Percentiles rank a stretch among this genome's conserved stretches.
These are phyloP conservation scores for Phainopepla nitens DNA, from an alignment of 2,113 vertebrate genomes.

Conservation along the genomic window DNA sequence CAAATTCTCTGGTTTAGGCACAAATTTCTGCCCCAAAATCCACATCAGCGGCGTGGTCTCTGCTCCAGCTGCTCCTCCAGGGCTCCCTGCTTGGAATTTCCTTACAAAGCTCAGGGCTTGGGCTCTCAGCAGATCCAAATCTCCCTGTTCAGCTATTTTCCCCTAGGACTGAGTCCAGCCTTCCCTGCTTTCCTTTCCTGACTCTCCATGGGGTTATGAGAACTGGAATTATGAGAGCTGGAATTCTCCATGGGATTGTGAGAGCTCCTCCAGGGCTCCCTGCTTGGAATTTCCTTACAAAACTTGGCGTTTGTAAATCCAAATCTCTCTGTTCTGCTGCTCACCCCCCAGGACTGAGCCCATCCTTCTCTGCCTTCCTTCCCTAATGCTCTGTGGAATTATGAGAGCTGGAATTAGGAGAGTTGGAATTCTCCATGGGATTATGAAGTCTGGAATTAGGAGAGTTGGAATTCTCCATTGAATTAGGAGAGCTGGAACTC, in stretches of 20 bases:
- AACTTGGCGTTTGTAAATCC: too few species aligned
- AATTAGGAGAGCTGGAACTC: neutral
- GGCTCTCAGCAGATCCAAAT: neutral
- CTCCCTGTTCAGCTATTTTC: neutral
- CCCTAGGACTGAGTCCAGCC: neutral
- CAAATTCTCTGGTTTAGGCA: accelerated
- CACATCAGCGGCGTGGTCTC: accelerated
- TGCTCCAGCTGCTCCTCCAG: neutral
- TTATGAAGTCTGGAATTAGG: too few species aligned
- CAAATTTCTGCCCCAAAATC: accelerated
- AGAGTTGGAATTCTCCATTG: neutral
- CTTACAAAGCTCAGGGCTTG: accelerated
- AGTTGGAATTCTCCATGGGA: neutral
- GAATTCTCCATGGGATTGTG: too few species aligned
- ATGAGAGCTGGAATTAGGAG: accelerated
- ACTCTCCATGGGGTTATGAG: neutral
- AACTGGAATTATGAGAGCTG: neutral
- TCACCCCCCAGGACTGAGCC: too few species aligned
- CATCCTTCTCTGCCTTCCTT: neutral
- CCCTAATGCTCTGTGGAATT: neutral
- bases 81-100: neutral
- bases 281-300: too few species aligned
- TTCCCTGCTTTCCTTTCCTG: neutral
- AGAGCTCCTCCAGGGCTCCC: neutral
- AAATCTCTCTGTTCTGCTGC: too few species aligned